Base-by-base conservation (phyloP, 2,113 vertebrate species). In the Aythya baeri region DNA sequence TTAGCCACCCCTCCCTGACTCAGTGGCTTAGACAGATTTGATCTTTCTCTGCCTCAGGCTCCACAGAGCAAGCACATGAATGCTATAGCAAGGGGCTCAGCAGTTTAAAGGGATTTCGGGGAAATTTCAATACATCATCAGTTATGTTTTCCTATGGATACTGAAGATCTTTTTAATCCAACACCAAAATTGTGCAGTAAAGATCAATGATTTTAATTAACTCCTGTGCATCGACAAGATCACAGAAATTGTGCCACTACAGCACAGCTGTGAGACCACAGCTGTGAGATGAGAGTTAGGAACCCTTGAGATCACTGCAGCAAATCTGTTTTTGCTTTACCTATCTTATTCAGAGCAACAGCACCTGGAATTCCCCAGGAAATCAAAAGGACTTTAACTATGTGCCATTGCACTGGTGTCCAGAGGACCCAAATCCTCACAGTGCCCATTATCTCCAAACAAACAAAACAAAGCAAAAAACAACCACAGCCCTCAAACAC, bases 21-120 rank as follows among this genome's bases (percentile, higher is more conserved):
- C 86, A 80, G 58, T 46, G 77, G 26, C 83, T 83, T 65, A 61
- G 89, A 57, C 89, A 95, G 70, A 57, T 49, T 44, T 27, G 44
- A 63, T 81, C 57, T 59, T 63, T 41, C 68, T 66, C 59, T 29
- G 82, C 68, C 44, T 50, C 79, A 83, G 4, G 32, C 62, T 34
- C 76, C 29, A 3, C 72, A 14, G 38, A 44, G 17, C 11, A 14
- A 23, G 62, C 0, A 20, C 1, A 16, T 29, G 78, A 49, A 52
- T 7, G 38, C 38, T 31, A 15, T 44, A 71, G 41, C 73, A 67
- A 88, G 80, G 71, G 70, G 55, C 74, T 76, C 3, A 22, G 76
- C 46, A 1, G 17, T 21, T 44, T 25, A 50, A 81, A 38, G 25
- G 77, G 67, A 36, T 22, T 15, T 43, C 16, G 32, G 3, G 50